phyloP scores from a whole-genome alignment of 2,888 invertebrate genomes.

The Odontothrips loti region DNA sequence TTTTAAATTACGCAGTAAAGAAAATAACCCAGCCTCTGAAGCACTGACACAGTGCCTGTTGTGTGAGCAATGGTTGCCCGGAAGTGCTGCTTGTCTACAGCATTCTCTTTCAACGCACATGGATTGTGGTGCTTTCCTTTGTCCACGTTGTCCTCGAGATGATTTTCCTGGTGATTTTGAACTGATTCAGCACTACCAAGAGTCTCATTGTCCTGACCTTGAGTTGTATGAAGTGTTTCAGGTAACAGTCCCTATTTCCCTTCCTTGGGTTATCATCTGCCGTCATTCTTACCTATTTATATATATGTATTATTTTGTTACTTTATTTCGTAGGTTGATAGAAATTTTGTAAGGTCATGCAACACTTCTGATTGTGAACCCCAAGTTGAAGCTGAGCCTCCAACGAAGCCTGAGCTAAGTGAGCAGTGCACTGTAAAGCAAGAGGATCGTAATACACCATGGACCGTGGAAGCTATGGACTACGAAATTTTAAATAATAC shows the following conservation, averaged over 20 bases:
- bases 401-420: no score
- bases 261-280: neutral
- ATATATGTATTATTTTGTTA: neutral
- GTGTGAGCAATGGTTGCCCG: neutral
- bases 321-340: no score
- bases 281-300: neutral
- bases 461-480: neutral
- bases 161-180: slow-evolving; percentile 23
- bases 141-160: neutral
- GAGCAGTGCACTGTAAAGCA: neutral
- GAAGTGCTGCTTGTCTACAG: neutral
- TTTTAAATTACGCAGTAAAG: neutral
- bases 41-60: neutral
- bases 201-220: slow-evolving; percentile 9
- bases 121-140: neutral
- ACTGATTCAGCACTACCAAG: neutral
- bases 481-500: neutral
- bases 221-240: slow-evolving; percentile 16
- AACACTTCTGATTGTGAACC: no score
- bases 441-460: neutral
- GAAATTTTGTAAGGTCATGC: no score
- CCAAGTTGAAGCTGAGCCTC: no score
- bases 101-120: neutral
- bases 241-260: neutral
- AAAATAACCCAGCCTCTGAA: slow-evolving; percentile 9